Percentiles rank a stretch among this genome's conserved stretches.
Evolutionary conservation across 1,140 invertebrate species (phyloP).

Genomic region (Cydia fagiglandana): DNA sequence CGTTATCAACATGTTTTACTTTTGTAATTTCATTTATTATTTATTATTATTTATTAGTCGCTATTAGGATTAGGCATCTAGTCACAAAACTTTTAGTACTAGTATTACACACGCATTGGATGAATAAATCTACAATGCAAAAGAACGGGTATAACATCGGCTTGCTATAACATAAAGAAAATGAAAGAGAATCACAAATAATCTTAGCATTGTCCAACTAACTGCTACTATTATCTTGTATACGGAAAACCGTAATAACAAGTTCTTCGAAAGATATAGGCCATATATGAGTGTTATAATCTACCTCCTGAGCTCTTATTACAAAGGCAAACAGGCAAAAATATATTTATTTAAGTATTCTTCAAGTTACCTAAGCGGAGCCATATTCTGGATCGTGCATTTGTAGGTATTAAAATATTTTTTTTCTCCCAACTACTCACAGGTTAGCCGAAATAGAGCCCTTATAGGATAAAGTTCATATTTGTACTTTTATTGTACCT

Average conservation of each 20-base stretch:
- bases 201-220: not conserved
- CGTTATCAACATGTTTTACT: too few species aligned
- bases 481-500: too few species aligned
- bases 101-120: too few species aligned
- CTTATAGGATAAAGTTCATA: too few species aligned
- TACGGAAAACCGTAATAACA: not conserved
- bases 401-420: not conserved
- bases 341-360: not conserved
- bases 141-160: not conserved
- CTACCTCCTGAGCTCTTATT: not conserved
- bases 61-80: too few species aligned
- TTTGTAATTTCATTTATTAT: too few species aligned
- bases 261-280: not conserved
- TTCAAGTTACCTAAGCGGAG: conserved; percentile 6
- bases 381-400: not conserved
- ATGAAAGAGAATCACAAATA: conserved; percentile 2
- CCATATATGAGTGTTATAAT: not conserved
- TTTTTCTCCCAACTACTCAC: not conserved
- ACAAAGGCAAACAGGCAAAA: not conserved
- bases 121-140: not conserved
- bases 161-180: not conserved
- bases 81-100: too few species aligned
- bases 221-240: not conserved
- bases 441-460: too few species aligned
- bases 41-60: too few species aligned